Base-by-base conservation (phyloP, 1,140 invertebrate species). In the Hyposmocoma kahamanoa region DNA sequence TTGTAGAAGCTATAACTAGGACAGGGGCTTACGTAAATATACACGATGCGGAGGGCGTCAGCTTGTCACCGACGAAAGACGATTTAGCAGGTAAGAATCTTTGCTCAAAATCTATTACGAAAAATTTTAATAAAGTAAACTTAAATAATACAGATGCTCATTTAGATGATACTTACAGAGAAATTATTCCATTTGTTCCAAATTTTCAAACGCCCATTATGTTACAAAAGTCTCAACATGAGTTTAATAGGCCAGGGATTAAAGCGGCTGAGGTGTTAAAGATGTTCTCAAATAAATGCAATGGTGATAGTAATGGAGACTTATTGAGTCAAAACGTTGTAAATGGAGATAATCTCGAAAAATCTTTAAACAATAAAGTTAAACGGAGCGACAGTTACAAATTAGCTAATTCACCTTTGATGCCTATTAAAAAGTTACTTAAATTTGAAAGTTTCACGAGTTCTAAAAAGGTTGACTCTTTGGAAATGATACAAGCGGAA, bases 321-420 rank as follows among this genome's bases (percentile, higher is more conserved):
- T 50, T 47, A 41, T 52, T 53, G 28, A 15, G 22, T 18, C 38
- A 41, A 41, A n/a, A n/a, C n/a, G n/a, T n/a, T n/a, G 9, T 21
- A 28, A 36, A 11, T 50, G 52, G 52, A 42, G 62, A 70, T 47
- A 42, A 52, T 32, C 48, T 32, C 50, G 69, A 76, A 24, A 83
- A 72, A 54, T 59, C 60, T 20, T 50, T 62, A 47, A 57, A 63
- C 42, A 85, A 76, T 22, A 90, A 90, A 73, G 85, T 96, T 20
- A 94, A 94, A 83, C 89, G 94, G 36, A 95, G 93, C 72, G 93
- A 95, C 72, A 95, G 94, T 81, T 96, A 96, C 71, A 90, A 94
- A 52, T 89, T 95, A 74, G 95, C 95, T 1, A 96, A 95, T 81
- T 91, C 89, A 36, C 90, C 90, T 1, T 87, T 91, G 50, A 87